Percentiles rank a stretch among this genome's conserved stretches.
These are phyloP conservation scores for Drosophila arawakana DNA, from an alignment of 1,140 invertebrate species.

Conservation along the genomic window DNA sequence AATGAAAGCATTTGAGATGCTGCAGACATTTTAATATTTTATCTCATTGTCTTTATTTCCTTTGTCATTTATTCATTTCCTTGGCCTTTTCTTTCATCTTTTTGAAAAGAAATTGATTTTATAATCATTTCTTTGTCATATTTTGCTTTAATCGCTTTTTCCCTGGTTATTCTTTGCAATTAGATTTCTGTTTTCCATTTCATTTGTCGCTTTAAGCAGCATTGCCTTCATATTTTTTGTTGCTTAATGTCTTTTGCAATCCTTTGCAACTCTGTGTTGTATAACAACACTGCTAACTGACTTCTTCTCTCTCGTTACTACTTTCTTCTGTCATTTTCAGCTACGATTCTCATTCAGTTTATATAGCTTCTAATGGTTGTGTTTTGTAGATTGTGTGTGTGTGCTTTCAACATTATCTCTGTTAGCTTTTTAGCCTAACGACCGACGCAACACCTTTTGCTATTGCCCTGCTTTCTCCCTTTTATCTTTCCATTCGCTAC, in stretches of 20 bases:
- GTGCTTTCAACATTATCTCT: conserved; percentile 59
- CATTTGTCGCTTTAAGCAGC: conserved; percentile 3
- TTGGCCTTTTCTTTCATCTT: neutral
- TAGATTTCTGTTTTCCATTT: conserved; percentile 14
- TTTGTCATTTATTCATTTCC: too few relatives aligned
- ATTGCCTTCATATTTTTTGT: conserved; percentile 42
- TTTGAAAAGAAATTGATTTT: neutral
- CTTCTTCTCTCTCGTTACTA: conserved; percentile 1
- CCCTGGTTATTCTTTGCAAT: conserved; percentile 2
- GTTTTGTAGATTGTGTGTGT: conserved; percentile 30
- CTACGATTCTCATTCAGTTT: conserved; percentile 18
- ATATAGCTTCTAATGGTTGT: conserved; percentile 52
- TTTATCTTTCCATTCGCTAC: conserved; percentile 8
- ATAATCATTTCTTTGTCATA: neutral
- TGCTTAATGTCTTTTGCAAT: conserved; percentile 61
- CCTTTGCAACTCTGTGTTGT: conserved; percentile 60
- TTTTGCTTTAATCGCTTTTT: neutral
- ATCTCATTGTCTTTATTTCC: too few relatives aligned
- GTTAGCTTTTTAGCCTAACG: conserved; percentile 80
- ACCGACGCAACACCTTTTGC: conserved; percentile 63
- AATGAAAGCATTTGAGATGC: too few relatives aligned
- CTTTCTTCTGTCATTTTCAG: neutral
- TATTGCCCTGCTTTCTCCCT: conserved; percentile 12
- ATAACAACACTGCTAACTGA: neutral
- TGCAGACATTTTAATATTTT: too few relatives aligned